Evolutionary conservation across 2,797 vertebrate genomes (phyloP).

Genomic region (Parauchenoglanis punctatus): DNA sequence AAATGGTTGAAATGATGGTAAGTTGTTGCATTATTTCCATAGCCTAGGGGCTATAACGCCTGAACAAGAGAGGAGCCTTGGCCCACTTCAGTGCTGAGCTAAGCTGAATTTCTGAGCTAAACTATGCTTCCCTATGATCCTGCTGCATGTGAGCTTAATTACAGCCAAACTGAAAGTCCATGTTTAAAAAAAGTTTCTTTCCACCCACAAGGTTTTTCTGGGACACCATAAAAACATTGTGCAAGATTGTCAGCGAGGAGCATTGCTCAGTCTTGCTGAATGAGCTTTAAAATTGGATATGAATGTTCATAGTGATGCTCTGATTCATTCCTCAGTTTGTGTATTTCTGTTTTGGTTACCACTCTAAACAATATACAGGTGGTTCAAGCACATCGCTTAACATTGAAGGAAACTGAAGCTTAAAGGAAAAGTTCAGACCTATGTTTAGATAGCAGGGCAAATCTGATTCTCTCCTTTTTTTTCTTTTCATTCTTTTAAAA

Average conservation of each 20-base stretch:
- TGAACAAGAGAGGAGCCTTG: not conserved
- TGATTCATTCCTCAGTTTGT: conserved; percentile 28
- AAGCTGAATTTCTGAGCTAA: conserved; percentile 31
- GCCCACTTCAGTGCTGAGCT: conserved; percentile 25
- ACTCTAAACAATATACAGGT: conserved; percentile 17
- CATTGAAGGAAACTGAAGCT: not conserved
- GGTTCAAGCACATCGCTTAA: not conserved
- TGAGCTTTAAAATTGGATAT: conserved; percentile 22
- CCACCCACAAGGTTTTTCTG: conserved; percentile 28
- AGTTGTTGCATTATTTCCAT: not conserved
- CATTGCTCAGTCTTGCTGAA: conserved; percentile 28
- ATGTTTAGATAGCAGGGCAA: not conserved
- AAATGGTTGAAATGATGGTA: not conserved
- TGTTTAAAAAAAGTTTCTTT: conserved; percentile 2
- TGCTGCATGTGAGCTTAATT: conserved; percentile 41
- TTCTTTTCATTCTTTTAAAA: not conserved
- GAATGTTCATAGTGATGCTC: conserved; percentile 16
- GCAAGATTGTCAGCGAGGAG: conserved; percentile 3
- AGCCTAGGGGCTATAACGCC: not conserved
- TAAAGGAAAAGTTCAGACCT: not conserved
- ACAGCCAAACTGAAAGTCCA: conserved; percentile 25
- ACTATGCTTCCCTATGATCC: conserved; percentile 1
- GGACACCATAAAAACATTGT: conserved; percentile 26
- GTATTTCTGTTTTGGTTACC: conserved; percentile 21
- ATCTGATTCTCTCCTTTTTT: not conserved